A percentile compares a stretch with the other conserved stretches of the same genome.
phyloP scores from a whole-genome alignment of 2,888 invertebrate genomes.

The Lobophora halterata region DNA sequence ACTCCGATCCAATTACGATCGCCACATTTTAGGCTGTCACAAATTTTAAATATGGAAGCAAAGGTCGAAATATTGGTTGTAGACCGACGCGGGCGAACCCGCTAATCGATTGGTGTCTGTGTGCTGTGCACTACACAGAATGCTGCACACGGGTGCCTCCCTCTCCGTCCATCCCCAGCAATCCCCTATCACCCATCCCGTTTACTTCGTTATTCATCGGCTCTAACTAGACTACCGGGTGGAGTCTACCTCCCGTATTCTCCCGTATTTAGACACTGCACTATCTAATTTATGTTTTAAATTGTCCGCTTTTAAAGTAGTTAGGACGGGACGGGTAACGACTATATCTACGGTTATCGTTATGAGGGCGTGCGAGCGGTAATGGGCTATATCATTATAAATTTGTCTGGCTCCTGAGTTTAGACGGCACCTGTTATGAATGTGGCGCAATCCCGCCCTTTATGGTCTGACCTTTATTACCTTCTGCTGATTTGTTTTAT shows the following conservation, averaged over 20 bases:
- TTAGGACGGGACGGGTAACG: conserved; percentile 56
- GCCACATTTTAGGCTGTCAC: conserved; percentile 56
- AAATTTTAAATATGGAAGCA: conserved; percentile 59
- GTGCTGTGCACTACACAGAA: conserved; percentile 64
- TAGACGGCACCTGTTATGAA: conserved; percentile 52
- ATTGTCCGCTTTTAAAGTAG: conserved; percentile 66
- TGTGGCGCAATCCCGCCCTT: conserved; percentile 53
- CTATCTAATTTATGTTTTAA: conserved; percentile 79
- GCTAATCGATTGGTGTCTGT: conserved; percentile 78
- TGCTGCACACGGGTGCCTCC: conserved; percentile 59
- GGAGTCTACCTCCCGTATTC: conserved; percentile 67
- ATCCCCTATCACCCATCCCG: conserved; percentile 60
- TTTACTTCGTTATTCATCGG: conserved; percentile 73
- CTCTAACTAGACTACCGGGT: conserved; percentile 69
- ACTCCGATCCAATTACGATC: conserved; percentile 43
- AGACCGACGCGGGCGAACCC: conserved; percentile 57
- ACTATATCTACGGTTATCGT: conserved; percentile 67
- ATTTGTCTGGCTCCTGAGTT: conserved; percentile 61
- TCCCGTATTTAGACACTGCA: conserved; percentile 76
- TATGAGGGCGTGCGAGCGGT: conserved; percentile 54
- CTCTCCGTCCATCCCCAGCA: conserved; percentile 57
- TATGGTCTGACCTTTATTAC: conserved; percentile 42
- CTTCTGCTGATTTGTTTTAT: conserved; percentile 42
- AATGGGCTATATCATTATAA: conserved; percentile 71
- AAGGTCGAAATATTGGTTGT: conserved; percentile 70